These are phyloP conservation scores for Rissa tridactyla DNA, from an alignment of 2,113 vertebrate genomes.

Conservation along the genomic window DNA sequence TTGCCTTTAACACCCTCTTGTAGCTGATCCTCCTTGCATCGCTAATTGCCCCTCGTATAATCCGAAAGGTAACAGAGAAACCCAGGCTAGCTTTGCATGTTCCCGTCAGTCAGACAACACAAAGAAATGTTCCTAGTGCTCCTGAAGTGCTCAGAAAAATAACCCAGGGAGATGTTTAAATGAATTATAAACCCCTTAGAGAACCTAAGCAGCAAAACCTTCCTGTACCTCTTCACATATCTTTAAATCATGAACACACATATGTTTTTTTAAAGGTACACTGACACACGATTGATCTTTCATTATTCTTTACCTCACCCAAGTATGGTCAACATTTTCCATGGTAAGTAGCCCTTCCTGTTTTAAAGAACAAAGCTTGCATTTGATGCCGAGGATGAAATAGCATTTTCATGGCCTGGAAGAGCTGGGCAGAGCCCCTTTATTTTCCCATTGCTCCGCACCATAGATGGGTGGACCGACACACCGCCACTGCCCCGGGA, in stretches of 20 bases:
- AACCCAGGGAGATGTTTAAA: neutral
- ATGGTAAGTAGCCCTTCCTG: neutral
- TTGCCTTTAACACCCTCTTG: neutral
- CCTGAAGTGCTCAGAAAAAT: conserved; percentile 14
- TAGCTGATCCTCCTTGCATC: conserved; percentile 7
- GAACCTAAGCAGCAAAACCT: neutral
- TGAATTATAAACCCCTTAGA: neutral
- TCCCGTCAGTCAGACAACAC: neutral
- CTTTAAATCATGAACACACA: neutral
- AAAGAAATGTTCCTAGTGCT: neutral
- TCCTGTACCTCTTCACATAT: neutral
- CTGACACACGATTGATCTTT: neutral
- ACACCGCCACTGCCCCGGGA: rapidly evolving
- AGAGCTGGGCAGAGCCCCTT: neutral
- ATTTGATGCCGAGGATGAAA: neutral
- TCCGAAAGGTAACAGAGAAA: conserved; percentile 22
- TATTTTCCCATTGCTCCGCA: neutral
- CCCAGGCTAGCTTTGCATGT: neutral
- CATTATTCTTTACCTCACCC: neutral
- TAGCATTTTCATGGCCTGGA: neutral
- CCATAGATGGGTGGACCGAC: rapidly evolving
- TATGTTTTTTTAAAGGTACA: neutral
- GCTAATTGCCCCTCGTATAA: conserved; percentile 10
- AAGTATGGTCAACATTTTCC: neutral
- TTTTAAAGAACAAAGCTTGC: neutral